These are phyloP conservation scores for Caenorhabditis parvicauda DNA, from an alignment of 2,888 invertebrate genomes.

Conservation along the genomic window DNA sequence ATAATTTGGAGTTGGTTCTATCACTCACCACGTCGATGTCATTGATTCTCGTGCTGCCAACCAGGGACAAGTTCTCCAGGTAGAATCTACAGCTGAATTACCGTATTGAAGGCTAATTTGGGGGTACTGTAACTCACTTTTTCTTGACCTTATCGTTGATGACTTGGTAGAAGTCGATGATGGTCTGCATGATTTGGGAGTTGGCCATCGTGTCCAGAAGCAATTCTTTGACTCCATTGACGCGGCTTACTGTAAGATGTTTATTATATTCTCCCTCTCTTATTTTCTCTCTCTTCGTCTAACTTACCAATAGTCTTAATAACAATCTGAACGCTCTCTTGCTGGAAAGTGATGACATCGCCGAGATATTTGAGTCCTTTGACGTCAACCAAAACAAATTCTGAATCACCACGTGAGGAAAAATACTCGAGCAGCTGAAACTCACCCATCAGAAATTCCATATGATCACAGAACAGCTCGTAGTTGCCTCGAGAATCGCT, in stretches of 20 bases:
- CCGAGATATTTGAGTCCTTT: conserved; percentile 5
- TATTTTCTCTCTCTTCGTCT: background rate
- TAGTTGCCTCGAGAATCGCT: conserved; percentile 15
- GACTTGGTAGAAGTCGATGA: conserved; percentile 9
- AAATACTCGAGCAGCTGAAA: no score
- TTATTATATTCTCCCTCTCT: background rate
- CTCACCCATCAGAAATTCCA: conserved; percentile 15
- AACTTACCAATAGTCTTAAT: conserved; percentile 7
- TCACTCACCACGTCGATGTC: conserved; percentile 12
- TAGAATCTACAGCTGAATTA: conserved; percentile 6
- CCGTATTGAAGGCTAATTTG: background rate
- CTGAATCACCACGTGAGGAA: no score
- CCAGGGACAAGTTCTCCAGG: conserved; percentile 10
- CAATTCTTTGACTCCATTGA: conserved; percentile 17
- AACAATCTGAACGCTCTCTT: background rate
- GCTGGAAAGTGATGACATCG: conserved; percentile 10
- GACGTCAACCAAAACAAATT: conserved; percentile 1
- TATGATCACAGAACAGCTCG: conserved; percentile 15
- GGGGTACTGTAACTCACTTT: no score
- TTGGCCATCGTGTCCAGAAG: conserved; percentile 15
- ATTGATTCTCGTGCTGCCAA: conserved; percentile 7
- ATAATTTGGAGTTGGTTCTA: background rate
- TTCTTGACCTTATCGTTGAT: conserved; percentile 6
- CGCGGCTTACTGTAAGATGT: conserved; percentile 14
- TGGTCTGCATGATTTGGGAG: conserved; percentile 8